phyloP scores from a whole-genome alignment of 1,140 invertebrate species.

The Rhysida immarginata region DNA sequence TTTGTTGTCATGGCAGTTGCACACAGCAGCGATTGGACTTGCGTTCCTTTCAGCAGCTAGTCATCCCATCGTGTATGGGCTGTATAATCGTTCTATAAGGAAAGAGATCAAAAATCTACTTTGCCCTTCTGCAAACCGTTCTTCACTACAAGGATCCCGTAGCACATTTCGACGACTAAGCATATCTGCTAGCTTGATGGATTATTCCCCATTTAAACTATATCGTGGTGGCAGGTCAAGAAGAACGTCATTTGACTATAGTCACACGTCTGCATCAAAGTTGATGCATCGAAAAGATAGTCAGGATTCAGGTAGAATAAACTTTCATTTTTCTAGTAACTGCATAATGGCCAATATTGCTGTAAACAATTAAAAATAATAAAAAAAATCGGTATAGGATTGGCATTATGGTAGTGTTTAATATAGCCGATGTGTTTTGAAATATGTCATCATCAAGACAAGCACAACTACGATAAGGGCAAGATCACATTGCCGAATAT shows the following conservation, averaged over 20 bases:
- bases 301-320: conserved; percentile 10
- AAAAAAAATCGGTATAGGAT: no score
- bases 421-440: background rate
- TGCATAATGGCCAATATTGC: no score
- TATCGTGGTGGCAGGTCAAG: background rate
- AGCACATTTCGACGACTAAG: background rate
- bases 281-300: conserved; percentile 1
- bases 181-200: conserved; percentile 2
- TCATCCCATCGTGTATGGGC: conserved; percentile 18
- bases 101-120: conserved; percentile 16
- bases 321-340: background rate
- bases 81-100: conserved; percentile 17
- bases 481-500: no score
- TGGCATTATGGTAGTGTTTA: no score
- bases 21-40: conserved; percentile 9
- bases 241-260: background rate
- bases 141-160: background rate
- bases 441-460: no score
- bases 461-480: no score
- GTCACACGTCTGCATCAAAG: background rate
- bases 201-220: conserved; percentile 4
- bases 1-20: conserved; percentile 1
- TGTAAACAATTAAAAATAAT: no score
- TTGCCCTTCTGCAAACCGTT: conserved; percentile 2
- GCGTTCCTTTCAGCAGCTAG: conserved; percentile 10